Evolutionary conservation across 2,888 invertebrate genomes (phyloP).

Genomic region (Ochropleura leucogaster): DNA sequence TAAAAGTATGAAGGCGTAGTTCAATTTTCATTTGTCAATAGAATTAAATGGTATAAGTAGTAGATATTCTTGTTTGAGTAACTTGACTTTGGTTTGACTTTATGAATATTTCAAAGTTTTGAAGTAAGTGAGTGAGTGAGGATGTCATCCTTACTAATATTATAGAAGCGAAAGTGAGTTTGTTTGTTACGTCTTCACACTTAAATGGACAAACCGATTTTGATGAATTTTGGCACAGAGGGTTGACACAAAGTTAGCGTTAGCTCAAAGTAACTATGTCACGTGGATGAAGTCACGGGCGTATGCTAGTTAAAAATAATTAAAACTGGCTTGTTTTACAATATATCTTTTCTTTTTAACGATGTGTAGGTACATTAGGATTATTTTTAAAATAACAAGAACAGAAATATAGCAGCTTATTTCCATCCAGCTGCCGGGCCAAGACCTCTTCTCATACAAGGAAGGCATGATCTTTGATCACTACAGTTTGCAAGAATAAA

Average conservation of each 20-base stretch:
- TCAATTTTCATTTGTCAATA: too few relatives aligned
- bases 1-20: too few relatives aligned
- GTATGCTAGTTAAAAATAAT: not conserved
- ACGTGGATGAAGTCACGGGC: too few relatives aligned
- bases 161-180: too few relatives aligned
- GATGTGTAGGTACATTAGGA: not conserved
- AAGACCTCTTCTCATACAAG: not conserved
- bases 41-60: not conserved
- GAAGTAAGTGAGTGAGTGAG: too few relatives aligned
- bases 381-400: not conserved
- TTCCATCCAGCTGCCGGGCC: not conserved
- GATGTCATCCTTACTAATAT: too few relatives aligned
- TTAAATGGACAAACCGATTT: too few relatives aligned
- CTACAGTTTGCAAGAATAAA: not conserved
- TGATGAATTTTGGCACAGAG: too few relatives aligned
- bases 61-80: not conserved
- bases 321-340: not conserved
- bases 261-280: too few relatives aligned
- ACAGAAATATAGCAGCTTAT: not conserved
- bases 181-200: too few relatives aligned
- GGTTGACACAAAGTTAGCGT: too few relatives aligned
- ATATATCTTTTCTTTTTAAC: not conserved
- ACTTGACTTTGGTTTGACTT: constrained; percentile 14
- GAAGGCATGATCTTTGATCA: not conserved
- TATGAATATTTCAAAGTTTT: not conserved